phyloP scores from a whole-genome alignment of 2,113 vertebrate genomes.

The Eira barbara region DNA sequence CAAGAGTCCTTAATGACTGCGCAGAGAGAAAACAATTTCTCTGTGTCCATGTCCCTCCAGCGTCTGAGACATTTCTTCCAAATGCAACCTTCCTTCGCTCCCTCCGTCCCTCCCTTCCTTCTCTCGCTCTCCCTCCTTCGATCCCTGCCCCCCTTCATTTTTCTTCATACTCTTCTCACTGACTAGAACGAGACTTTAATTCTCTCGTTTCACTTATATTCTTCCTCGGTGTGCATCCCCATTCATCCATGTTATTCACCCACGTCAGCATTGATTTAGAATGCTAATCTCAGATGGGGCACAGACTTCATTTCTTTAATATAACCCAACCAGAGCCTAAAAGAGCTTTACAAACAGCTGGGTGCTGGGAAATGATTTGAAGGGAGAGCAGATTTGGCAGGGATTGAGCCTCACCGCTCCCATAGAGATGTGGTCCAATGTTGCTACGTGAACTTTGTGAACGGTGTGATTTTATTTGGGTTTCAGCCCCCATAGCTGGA shows the following conservation, averaged over 20 bases:
- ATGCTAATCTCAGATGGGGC: neutral
- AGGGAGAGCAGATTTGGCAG: neutral
- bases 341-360: slow-evolving; percentile 30
- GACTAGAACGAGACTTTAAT: neutral
- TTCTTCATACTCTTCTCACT: neutral
- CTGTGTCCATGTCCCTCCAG: neutral
- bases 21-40: neutral
- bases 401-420: neutral
- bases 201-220: neutral
- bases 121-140: no score
- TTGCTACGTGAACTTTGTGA: neutral
- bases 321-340: neutral
- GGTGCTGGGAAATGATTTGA: slow-evolving; percentile 13
- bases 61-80: neutral
- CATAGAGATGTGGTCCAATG: neutral
- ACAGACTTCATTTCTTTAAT: neutral
- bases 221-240: neutral
- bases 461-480: neutral
- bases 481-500: neutral
- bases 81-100: neutral
- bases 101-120: neutral
- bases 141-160: neutral
- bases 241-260: neutral
- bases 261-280: neutral
- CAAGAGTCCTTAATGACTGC: neutral